Evolutionary conservation across 2,113 vertebrate genomes (phyloP).

Genomic region (Sceloporus undulatus): DNA sequence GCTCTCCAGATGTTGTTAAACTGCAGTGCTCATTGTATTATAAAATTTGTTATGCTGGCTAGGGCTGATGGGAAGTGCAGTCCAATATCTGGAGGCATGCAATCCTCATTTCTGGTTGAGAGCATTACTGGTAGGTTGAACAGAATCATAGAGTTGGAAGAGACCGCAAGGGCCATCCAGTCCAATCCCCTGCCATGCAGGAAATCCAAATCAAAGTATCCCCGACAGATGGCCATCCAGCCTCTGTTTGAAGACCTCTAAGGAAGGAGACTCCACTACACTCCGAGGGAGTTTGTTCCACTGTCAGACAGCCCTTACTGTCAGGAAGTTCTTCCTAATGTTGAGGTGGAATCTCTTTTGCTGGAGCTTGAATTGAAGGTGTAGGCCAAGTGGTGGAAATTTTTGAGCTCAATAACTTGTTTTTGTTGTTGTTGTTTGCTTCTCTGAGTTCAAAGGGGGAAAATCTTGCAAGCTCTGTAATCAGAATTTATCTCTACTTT

Average conservation of each 20-base stretch:
- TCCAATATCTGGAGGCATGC: not conserved
- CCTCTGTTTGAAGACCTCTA: too few species aligned
- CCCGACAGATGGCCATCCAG: too few species aligned
- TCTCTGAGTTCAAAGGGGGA: conserved; percentile 5
- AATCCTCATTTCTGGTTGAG: not conserved
- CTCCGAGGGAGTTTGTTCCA: too few species aligned
- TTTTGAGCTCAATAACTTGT: not conserved
- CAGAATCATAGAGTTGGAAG: too few species aligned
- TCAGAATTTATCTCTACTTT: conserved; percentile 6
- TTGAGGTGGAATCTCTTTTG: too few species aligned
- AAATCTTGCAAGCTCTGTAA: not conserved
- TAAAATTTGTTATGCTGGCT: not conserved
- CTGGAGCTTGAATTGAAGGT: not conserved
- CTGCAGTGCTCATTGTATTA: not conserved
- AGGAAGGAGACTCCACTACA: too few species aligned
- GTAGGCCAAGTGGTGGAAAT: not conserved
- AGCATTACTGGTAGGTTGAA: not conserved
- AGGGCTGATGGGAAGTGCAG: not conserved
- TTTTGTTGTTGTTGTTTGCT: not conserved
- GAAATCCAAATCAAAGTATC: too few species aligned
- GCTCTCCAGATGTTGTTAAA: not conserved
- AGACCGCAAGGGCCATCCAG: too few species aligned
- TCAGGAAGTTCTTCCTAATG: too few species aligned
- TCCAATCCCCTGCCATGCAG: too few species aligned
- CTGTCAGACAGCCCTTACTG: too few species aligned